These are phyloP conservation scores for Alloscopus bannaensis DNA, from an alignment of 2,888 invertebrate genomes.

Conservation along the genomic window DNA sequence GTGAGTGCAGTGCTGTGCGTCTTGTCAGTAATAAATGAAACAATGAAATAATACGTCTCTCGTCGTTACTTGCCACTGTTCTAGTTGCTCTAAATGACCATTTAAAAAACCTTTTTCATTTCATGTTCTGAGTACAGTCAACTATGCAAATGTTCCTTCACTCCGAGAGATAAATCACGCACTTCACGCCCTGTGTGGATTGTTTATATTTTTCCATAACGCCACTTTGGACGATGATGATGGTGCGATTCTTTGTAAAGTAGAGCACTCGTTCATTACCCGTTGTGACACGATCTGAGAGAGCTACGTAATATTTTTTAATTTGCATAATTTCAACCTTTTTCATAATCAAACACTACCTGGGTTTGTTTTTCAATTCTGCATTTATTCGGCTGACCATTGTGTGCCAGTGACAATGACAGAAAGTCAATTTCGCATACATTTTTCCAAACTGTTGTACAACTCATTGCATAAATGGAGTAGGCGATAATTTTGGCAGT, in stretches of 20 bases:
- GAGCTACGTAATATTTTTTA: no score
- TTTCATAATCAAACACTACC: no score
- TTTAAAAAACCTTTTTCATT: conserved; percentile 18
- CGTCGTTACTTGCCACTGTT: conserved; percentile 19
- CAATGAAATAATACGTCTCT: conserved; percentile 31
- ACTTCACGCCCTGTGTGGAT: not conserved
- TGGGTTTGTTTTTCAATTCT: no score
- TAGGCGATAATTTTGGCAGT: no score
- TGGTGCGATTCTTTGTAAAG: not conserved
- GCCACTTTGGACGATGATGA: no score
- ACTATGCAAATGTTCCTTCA: not conserved
- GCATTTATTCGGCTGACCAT: no score
- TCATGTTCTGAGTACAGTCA: not conserved
- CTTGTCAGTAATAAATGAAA: conserved; percentile 30
- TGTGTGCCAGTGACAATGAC: no score
- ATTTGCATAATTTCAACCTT: no score
- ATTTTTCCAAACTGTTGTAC: no score
- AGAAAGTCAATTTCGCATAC: no score
- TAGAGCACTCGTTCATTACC: not conserved
- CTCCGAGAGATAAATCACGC: conserved; percentile 5
- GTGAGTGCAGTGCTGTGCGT: no score
- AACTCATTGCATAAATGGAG: no score
- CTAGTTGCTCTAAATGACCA: conserved; percentile 45
- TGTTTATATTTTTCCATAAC: conserved; percentile 3
- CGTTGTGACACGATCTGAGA: not conserved